phyloP scores from a whole-genome alignment of 2,797 vertebrate species.

The Sebastes itinus region DNA sequence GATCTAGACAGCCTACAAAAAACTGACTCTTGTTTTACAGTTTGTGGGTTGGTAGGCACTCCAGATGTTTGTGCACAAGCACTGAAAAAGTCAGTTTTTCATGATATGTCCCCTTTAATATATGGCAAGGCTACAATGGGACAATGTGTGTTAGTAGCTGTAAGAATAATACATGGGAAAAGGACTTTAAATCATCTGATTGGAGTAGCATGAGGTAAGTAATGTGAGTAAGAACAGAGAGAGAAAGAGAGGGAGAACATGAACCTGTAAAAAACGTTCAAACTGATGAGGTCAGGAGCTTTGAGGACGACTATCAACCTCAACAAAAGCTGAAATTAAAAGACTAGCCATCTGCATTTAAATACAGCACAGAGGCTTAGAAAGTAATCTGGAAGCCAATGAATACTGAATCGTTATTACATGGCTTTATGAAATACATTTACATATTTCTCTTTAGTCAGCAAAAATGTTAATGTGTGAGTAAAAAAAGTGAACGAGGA shows the following conservation, averaged over 20 bases:
- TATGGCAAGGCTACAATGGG: background rate
- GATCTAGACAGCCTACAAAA: no score
- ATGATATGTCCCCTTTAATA: background rate
- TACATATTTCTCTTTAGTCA: conserved; percentile 20
- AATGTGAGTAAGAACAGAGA: background rate
- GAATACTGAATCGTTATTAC: conserved; percentile 3
- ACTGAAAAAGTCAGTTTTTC: background rate
- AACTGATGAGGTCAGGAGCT: background rate
- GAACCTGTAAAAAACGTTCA: background rate
- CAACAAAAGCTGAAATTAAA: conserved; percentile 31
- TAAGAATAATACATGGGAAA: background rate
- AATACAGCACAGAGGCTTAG: conserved; percentile 4
- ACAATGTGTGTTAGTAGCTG: background rate
- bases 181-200: background rate
- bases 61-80: background rate
- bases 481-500: background rate
- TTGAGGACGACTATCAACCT: conserved; percentile 13
- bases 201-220: background rate
- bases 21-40: no score
- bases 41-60: background rate
- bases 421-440: conserved; percentile 6
- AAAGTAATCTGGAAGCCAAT: conserved; percentile 1
- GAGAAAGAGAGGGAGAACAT: background rate
- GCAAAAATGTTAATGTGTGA: background rate
- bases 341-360: background rate